phyloP scores from a whole-genome alignment of 2,888 invertebrate genomes.

The Trilocha varians region DNA sequence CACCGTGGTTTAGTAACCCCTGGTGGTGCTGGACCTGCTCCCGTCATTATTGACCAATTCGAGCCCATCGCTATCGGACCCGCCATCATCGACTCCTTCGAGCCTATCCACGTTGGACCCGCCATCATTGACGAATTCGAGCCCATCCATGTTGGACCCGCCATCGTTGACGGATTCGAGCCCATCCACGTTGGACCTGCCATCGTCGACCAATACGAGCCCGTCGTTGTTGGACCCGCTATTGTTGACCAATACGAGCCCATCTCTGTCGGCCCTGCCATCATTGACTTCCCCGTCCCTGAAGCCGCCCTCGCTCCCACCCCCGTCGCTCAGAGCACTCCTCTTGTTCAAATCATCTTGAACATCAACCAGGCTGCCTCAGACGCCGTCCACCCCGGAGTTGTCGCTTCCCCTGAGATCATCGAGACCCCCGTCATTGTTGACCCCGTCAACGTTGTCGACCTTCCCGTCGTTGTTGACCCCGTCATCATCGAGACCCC shows the following conservation, averaged over 20 bases:
- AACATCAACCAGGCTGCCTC: no score
- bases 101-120: slow-evolving; percentile 10
- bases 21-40: slow-evolving; percentile 7
- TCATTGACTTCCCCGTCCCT: slow-evolving; percentile 11
- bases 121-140: slow-evolving; percentile 7
- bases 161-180: slow-evolving; percentile 13
- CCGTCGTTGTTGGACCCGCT: slow-evolving; percentile 17
- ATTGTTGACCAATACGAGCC: slow-evolving; percentile 14
- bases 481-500: slow-evolving; percentile 31
- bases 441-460: slow-evolving; percentile 10
- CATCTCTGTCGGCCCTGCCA: slow-evolving; percentile 14
- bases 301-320: slow-evolving; percentile 1
- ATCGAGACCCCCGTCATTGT: slow-evolving; percentile 9
- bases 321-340: slow-evolving; percentile 11
- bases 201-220: slow-evolving; percentile 8
- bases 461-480: slow-evolving; percentile 26
- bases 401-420: slow-evolving; percentile 14
- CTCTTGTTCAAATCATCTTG: no score
- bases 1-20: neutral
- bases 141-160: slow-evolving; percentile 21
- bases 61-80: slow-evolving; percentile 20
- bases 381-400: slow-evolving; percentile 5
- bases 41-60: slow-evolving; percentile 31
- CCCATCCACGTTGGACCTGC: slow-evolving; percentile 10
- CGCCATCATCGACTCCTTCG: slow-evolving; percentile 7